Evolutionary conservation across 2,797 vertebrate genomes (phyloP).

Genomic region (Choloepus didactylus): DNA sequence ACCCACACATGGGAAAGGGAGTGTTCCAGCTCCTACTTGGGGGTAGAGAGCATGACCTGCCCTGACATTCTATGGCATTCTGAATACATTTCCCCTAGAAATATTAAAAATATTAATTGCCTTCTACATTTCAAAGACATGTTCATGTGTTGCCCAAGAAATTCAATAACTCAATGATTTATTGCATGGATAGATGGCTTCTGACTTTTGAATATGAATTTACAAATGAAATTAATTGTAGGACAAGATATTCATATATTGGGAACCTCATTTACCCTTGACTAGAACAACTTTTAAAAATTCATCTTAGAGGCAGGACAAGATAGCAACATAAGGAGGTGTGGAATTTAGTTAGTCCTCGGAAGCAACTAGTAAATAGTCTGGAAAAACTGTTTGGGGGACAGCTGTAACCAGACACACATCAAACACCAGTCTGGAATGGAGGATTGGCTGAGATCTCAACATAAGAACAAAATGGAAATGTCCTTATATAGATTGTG

Average conservation of each 20-base stretch:
- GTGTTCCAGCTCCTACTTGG: not conserved
- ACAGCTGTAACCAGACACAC: too few species aligned
- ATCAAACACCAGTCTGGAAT: too few species aligned
- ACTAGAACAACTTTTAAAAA: not conserved
- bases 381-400: too few species aligned
- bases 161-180: not conserved
- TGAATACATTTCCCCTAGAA: slow-evolving; percentile 3
- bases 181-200: slow-evolving; percentile 25
- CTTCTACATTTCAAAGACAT: slow-evolving; percentile 43
- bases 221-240: slow-evolving; percentile 57
- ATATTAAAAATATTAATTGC: slow-evolving; percentile 57
- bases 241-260: slow-evolving; percentile 11
- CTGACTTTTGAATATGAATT: slow-evolving; percentile 59
- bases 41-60: not conserved
- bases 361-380: too few species aligned
- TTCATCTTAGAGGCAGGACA: too few species aligned
- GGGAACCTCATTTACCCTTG: not conserved
- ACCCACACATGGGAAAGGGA: not conserved
- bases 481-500: too few species aligned
- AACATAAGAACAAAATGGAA: too few species aligned
- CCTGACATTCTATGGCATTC: not conserved
- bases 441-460: too few species aligned
- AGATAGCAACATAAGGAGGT: too few species aligned
- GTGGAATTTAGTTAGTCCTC: too few species aligned
- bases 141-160: slow-evolving; percentile 17